These are phyloP conservation scores for Megatriorchis doriae DNA, from an alignment of 2,113 vertebrate species.

Conservation along the genomic window DNA sequence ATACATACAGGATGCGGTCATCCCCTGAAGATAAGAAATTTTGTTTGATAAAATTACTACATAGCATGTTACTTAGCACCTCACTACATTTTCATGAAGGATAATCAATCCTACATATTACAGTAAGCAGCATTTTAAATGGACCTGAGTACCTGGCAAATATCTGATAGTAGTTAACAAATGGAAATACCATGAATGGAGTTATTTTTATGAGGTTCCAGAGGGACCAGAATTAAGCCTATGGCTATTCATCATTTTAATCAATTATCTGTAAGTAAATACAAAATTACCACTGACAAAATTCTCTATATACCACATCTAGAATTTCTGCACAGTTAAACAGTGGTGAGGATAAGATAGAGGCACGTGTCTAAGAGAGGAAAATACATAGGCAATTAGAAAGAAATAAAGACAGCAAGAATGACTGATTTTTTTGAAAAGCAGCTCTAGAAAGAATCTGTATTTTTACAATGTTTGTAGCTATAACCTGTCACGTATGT, in stretches of 20 bases:
- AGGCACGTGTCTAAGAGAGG: neutral
- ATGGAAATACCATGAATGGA: neutral
- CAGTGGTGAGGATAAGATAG: neutral
- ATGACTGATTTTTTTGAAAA: neutral
- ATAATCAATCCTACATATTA: neutral
- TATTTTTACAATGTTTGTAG: neutral
- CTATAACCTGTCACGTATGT: neutral
- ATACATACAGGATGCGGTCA: neutral
- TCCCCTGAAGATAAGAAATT: neutral
- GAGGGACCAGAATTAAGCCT: neutral
- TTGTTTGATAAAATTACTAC: neutral
- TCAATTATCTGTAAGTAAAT: neutral
- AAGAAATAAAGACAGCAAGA: neutral
- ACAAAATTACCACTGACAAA: neutral
- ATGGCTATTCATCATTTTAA: neutral
- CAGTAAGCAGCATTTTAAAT: neutral
- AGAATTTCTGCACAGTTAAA: neutral
- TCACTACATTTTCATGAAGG: neutral
- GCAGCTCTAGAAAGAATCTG: neutral
- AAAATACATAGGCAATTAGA: neutral
- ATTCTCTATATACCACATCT: neutral
- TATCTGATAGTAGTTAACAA: neutral
- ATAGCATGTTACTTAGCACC: neutral
- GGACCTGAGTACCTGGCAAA: neutral
- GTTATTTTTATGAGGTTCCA: neutral